These are phyloP conservation scores for Hassar affinis DNA, from an alignment of 2,113 vertebrate genomes.

Conservation along the genomic window DNA sequence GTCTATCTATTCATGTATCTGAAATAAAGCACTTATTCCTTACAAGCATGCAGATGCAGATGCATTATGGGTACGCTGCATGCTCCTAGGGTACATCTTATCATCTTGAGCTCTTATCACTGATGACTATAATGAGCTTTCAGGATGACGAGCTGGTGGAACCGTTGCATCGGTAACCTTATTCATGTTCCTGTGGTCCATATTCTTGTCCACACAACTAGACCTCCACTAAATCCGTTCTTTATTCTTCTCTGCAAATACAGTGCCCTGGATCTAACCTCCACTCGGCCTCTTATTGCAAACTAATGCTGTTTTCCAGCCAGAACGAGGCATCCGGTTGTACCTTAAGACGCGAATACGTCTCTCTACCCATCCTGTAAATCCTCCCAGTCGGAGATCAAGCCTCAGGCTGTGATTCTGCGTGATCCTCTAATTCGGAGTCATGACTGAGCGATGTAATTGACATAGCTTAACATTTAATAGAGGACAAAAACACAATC, in stretches of 20 bases:
- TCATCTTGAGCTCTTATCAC: not conserved
- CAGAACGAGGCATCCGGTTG: conserved; percentile 13
- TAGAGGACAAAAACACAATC: conserved; percentile 16
- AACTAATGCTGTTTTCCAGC: conserved; percentile 3
- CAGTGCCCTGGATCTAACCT: not conserved
- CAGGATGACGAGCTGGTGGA: not conserved
- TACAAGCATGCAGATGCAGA: no score
- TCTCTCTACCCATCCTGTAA: not conserved
- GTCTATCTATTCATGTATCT: no score
- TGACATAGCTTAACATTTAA: conserved; percentile 28
- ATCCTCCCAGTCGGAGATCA: no score
- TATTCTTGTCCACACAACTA: not conserved
- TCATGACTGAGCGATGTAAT: conserved; percentile 25
- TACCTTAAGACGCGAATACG: conserved; percentile 15
- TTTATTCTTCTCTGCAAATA: conserved; percentile 1
- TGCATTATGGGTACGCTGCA: not conserved
- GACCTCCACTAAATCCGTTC: not conserved
- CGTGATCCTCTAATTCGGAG: conserved; percentile 26
- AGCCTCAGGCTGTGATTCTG: not conserved
- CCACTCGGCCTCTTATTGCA: not conserved
- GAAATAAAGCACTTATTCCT: not conserved
- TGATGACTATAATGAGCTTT: not conserved
- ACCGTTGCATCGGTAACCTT: not conserved
- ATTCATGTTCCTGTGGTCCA: not conserved
- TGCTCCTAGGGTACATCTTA: not conserved